Base-by-base conservation (phyloP, 1,140 invertebrate genomes). In the Ylistrum balloti region DNA sequence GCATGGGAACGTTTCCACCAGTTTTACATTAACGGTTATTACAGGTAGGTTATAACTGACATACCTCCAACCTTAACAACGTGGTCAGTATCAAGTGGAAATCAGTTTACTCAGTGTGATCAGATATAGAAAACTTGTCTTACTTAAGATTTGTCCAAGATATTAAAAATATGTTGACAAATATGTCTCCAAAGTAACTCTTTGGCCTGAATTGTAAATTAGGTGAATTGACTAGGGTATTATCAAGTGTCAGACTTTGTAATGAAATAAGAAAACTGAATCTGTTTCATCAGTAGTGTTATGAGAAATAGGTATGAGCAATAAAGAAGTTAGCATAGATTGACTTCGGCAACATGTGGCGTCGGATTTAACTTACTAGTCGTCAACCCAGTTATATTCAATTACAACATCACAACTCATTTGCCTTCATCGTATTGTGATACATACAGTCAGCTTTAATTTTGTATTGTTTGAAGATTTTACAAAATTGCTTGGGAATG, bases 11-110 rank as follows among this genome's bases (percentile, higher is more conserved):
- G 7, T 87, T 35, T 90, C 86, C 33, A 38, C 41, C 17, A 90
- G 38, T 38, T 90, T 33, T 41, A 88, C 89, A 17, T 48, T 90
- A 11, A 38, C 87, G 32, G 88, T 89, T 34, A 74, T 56, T 10
- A 86, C 88, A 33, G 88, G 88, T 89, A 86, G 17, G 74, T 22
- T 74, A 38, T 38, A 38, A 38, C 35, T 38, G n/a, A n/a, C n/a
- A n/a, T n/a, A n/a, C n/a, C n/a, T n/a, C n/a, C n/a, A n/a, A n/a
- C n/a, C n/a, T n/a, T n/a, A n/a, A n/a, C n/a, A n/a, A n/a, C n/a
- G n/a, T n/a, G n/a, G n/a, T n/a, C n/a, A n/a, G n/a, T n/a, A n/a
- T n/a, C n/a, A n/a, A n/a, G n/a, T n/a, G n/a, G n/a, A n/a, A n/a
- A n/a, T n/a, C n/a, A n/a, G n/a, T n/a, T n/a, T n/a, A n/a, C n/a